Evolutionary conservation across 1,140 invertebrate species (phyloP).

Genomic region (Drosophila auraria): DNA sequence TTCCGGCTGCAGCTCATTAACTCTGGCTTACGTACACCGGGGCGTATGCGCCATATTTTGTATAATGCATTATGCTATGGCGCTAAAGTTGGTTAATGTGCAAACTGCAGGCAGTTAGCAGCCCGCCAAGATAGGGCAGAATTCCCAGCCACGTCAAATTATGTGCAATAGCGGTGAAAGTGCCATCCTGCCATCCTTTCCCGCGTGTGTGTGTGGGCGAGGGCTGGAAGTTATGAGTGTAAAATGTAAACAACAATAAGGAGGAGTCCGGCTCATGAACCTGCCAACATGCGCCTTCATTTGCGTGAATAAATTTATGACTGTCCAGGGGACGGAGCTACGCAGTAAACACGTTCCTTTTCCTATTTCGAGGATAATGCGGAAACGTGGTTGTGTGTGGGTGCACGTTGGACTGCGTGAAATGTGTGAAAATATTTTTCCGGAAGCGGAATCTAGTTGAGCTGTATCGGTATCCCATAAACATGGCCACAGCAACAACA

Average conservation of each 20-base stretch:
- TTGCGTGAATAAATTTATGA: slow-evolving; percentile 69
- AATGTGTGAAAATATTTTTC: slow-evolving; percentile 25
- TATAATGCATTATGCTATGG: slow-evolving; percentile 66
- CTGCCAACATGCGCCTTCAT: slow-evolving; percentile 56
- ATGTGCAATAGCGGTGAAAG: slow-evolving; percentile 8
- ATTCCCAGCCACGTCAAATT: slow-evolving; percentile 30
- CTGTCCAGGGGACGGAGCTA: slow-evolving; percentile 32
- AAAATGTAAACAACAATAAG: slow-evolving; percentile 71
- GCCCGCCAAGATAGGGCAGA: slow-evolving; percentile 32
- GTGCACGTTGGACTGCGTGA: slow-evolving; percentile 1
- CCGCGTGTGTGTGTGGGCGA: slow-evolving; percentile 30
- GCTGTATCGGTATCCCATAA: slow-evolving; percentile 5
- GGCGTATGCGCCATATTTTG: slow-evolving; percentile 69
- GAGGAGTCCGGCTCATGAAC: slow-evolving; percentile 31
- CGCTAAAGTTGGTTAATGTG: slow-evolving; percentile 49
- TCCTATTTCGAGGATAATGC: slow-evolving; percentile 41
- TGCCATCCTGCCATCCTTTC: neutral
- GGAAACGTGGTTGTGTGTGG: slow-evolving; percentile 1
- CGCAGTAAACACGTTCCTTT: slow-evolving; percentile 12
- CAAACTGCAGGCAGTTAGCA: slow-evolving; percentile 70
- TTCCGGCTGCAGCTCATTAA: slow-evolving; percentile 54
- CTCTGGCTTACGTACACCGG: slow-evolving; percentile 45
- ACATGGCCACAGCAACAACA: neutral
- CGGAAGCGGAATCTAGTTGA: slow-evolving; percentile 21
- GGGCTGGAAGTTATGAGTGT: slow-evolving; percentile 54